Evolutionary conservation across 2,113 vertebrate genomes (phyloP), one percentile per base, ranked within the genome.

Genomic region (Mus pahari): DNA sequence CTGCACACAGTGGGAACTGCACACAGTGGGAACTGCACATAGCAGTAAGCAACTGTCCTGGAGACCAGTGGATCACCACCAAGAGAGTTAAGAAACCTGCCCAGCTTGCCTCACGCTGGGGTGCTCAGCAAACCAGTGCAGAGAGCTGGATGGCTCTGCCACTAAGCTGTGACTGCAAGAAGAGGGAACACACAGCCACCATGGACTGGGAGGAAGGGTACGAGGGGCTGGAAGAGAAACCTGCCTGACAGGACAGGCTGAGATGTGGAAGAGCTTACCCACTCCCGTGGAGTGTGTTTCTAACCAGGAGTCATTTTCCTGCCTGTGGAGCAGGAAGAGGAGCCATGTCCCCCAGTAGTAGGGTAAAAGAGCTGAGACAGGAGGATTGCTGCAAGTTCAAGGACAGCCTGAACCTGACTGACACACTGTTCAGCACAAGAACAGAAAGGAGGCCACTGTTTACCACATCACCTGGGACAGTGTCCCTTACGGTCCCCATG

Each of bases 311-410:
- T 6, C 79, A 33, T 0, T 7, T 36, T 19, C 2, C 36, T 42
- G 50, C 17, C 33, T 12, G 2, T 0, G 1, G 66, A 53, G 31
- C 17, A 12, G 50, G 66, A 71, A 33, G 12, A 13, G 62, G 10
- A 0, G 6, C 7, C 1, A 1, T 24, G 6, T 22, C 0, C 3
- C 55, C 55, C 2, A 74, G 55, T 33, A 24, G 6, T 62, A 17
- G 16, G 39, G 19, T 8, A 10, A 31, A 31, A 66, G 28, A 48
- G 55, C 73, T 45, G 39, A 90, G 28, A 60, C 88, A 64, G 58
- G 55, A 90, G 88, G 88, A 36, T 64, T 58, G 68, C n/a, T 58
- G 7, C 9, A 33, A 45, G 31, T 48, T 77, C 11, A 31, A 89
- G 71, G 39, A 20, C 55, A 62, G 71, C 71, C 71, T 75, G 71